Evolutionary conservation across 2,113 vertebrate genomes (phyloP).

Genomic region (Actenoides hombroni): DNA sequence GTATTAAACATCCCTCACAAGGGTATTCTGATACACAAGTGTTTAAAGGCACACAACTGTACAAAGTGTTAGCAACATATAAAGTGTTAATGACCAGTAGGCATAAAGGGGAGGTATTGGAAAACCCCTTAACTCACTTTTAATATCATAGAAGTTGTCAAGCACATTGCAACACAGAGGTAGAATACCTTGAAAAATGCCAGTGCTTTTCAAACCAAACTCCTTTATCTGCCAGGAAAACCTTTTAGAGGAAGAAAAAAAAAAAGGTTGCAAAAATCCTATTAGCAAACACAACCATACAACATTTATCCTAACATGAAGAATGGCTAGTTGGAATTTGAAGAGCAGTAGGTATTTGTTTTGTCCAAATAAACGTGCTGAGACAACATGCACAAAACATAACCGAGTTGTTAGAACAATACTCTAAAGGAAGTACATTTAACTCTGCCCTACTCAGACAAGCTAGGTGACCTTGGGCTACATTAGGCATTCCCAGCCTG

Average conservation of each 20-base stretch:
- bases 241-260: neutral
- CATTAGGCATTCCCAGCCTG: neutral
- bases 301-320: neutral
- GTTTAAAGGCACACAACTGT: neutral
- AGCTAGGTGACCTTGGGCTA: neutral
- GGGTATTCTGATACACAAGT: neutral
- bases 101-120: rapidly evolving
- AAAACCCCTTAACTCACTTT: neutral
- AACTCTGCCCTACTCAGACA: neutral
- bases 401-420: neutral
- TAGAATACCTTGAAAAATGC: neutral
- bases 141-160: neutral
- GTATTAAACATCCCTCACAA: neutral
- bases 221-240: neutral
- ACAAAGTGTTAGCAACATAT: neutral
- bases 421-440: neutral
- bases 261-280: neutral
- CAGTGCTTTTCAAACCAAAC: neutral
- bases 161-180: neutral
- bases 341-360: neutral
- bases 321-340: neutral
- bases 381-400: neutral
- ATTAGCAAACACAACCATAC: neutral
- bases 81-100: neutral
- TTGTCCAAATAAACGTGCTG: neutral